Percentiles rank a stretch among this genome's conserved stretches.
Evolutionary conservation across 2,888 invertebrate species (phyloP).

Genomic region (Neoaliturus tenellus): DNA sequence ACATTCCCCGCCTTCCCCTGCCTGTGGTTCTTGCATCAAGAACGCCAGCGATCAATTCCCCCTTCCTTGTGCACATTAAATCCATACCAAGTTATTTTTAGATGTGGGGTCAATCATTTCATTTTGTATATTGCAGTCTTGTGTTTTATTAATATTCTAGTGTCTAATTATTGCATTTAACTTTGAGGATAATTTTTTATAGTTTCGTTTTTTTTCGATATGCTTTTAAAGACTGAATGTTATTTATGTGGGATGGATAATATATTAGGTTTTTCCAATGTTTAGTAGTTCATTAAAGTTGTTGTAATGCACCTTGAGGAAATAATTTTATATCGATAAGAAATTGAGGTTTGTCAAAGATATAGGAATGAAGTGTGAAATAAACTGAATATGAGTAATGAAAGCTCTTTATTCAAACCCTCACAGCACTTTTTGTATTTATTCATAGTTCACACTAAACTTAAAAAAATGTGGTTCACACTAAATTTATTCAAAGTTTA

Average conservation of each 20-base stretch:
- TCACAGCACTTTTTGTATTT: no score
- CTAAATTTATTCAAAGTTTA: no score
- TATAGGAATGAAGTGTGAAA: not conserved
- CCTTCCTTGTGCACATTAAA: not conserved
- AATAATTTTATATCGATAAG: not conserved
- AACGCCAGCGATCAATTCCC: not conserved
- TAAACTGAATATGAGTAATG: not conserved
- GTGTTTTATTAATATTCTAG: not conserved
- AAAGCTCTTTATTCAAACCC: no score
- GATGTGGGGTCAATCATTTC: not conserved
- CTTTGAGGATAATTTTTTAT: not conserved
- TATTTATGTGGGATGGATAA: not conserved
- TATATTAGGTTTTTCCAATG: not conserved
- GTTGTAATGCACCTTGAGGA: not conserved
- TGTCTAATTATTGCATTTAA: not conserved
- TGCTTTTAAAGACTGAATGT: not conserved
- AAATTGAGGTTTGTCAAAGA: not conserved
- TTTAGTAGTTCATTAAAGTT: not conserved
- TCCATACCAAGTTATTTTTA: not conserved
- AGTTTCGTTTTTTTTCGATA: not conserved
- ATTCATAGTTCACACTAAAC: no score
- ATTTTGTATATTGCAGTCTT: not conserved
- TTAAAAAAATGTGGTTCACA: no score
- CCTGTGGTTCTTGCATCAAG: conserved; percentile 54
- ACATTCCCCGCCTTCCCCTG: not conserved